Base-by-base conservation (phyloP, 2,888 invertebrate species). In the Invenusta paracnida region DNA sequence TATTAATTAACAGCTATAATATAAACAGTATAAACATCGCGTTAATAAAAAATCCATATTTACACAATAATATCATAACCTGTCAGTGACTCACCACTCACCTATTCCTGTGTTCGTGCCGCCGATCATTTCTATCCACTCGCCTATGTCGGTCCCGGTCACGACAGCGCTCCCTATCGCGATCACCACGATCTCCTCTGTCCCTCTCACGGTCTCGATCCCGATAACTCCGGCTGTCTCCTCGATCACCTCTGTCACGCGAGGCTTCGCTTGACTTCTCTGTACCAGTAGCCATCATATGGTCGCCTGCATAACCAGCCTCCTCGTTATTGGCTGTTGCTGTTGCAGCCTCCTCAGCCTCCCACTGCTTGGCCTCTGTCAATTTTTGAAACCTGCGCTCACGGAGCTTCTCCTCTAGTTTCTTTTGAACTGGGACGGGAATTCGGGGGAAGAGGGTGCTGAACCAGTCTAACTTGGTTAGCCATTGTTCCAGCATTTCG, bases 391-490 rank as follows among this genome's bases (percentile, higher is more conserved):
- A n/a, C n/a, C n/a, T n/a, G 27, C 81, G 79, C 29, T 86, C 87
- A 17, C 81, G 48, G 29, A 94, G 91, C 92, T 94, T 94, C 89
- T 94, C 94, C 90, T 96, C 96, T 88, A 97, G 94, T 91, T 95
- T 95, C 91, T 97, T 97, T 92, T 94, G 94, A 89, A 98, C 97
- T 29, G 98, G 98, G 87, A 99, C 98, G 0, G 99, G 99, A 91
- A 99, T 98, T 88, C 99, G 93, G 0, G 99, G 99, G 91, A 99
- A 99, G 25, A 99, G 93, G 0, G 99, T 99, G 73, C 96, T 96
- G 92, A 97, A 99, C 98, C 99, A 99, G 91, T 99, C 99, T 86
- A 99, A 93, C 91, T 98, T 97, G 86, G 96, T 95, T 85, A 98
- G 93, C 94, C 96, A 96, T 91, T 96, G 96, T 73, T 96, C 94